phyloP scores from a whole-genome alignment of 2,797 vertebrate species.

The Pristis pectinata region DNA sequence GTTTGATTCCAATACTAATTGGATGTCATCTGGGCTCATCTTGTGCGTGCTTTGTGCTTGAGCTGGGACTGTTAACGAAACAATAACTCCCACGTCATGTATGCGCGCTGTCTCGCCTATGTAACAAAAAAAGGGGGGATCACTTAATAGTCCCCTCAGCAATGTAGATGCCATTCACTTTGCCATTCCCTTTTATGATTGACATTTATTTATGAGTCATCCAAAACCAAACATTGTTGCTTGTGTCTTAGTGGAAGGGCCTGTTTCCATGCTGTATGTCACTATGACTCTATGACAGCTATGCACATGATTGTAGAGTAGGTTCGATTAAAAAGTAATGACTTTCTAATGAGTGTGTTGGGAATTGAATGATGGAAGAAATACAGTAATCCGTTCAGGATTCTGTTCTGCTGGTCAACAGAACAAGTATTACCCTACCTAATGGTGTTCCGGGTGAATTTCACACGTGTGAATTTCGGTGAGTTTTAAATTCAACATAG shows the following conservation, averaged over 20 bases:
- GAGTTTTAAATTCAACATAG: not conserved
- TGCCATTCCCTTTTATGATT: not conserved
- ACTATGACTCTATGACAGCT: too few species aligned
- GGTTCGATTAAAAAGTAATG: not conserved
- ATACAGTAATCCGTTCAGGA: not conserved
- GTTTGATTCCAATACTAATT: not conserved
- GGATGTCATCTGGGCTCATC: not conserved
- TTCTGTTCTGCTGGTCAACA: not conserved
- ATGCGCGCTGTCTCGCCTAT: not conserved
- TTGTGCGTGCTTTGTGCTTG: not conserved
- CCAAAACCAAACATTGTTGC: not conserved
- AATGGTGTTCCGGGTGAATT: not conserved
- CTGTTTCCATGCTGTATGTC: too few species aligned
- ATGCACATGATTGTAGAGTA: not conserved
- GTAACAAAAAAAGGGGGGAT: too few species aligned
- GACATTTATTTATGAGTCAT: not conserved
- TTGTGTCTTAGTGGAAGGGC: too few species aligned
- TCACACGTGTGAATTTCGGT: not conserved
- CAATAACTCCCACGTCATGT: not conserved
- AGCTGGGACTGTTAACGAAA: not conserved
- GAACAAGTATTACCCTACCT: too few species aligned
- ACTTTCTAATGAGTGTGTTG: not conserved
- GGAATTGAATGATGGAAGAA: not conserved
- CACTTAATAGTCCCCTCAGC: not conserved
- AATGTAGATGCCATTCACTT: not conserved